Evolutionary conservation across 2,888 invertebrate species (phyloP).

Genomic region (Petrolisthes cinctipes): DNA sequence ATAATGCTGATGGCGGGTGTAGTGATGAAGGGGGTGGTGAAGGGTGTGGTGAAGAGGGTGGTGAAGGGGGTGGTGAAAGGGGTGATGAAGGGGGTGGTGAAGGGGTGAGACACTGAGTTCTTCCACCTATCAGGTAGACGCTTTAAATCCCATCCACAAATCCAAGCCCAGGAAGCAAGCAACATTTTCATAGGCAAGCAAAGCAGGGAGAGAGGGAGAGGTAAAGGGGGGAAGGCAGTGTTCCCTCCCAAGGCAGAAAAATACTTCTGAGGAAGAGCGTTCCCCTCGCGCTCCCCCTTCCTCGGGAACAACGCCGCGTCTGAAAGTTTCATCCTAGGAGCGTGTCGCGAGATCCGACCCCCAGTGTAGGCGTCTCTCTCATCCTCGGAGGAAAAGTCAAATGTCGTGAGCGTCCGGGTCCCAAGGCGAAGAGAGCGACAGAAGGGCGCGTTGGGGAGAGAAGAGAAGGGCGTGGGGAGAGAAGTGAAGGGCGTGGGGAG

Average conservation of each 20-base stretch:
- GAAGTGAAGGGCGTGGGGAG: not conserved
- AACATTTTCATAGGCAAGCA: not conserved
- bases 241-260: not conserved
- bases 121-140: too few relatives aligned
- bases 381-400: constrained; percentile 26
- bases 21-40: too few relatives aligned
- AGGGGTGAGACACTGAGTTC: too few relatives aligned
- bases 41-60: too few relatives aligned
- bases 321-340: constrained; percentile 31
- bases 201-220: not conserved
- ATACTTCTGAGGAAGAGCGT: not conserved
- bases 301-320: constrained; percentile 21
- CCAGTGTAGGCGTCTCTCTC: constrained; percentile 27
- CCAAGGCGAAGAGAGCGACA: not conserved
- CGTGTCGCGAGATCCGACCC: constrained; percentile 28
- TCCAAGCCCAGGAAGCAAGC: too few relatives aligned
- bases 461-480: not conserved
- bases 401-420: constrained; percentile 23
- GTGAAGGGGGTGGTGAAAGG: too few relatives aligned
- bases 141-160: too few relatives aligned
- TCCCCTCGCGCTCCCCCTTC: constrained; percentile 19
- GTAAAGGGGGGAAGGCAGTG: not conserved
- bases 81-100: too few relatives aligned
- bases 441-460: not conserved
- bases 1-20: too few relatives aligned